Conservation (phyloP, 2,113 vertebrate genomes). For the Nansenia antarctica region DNA sequence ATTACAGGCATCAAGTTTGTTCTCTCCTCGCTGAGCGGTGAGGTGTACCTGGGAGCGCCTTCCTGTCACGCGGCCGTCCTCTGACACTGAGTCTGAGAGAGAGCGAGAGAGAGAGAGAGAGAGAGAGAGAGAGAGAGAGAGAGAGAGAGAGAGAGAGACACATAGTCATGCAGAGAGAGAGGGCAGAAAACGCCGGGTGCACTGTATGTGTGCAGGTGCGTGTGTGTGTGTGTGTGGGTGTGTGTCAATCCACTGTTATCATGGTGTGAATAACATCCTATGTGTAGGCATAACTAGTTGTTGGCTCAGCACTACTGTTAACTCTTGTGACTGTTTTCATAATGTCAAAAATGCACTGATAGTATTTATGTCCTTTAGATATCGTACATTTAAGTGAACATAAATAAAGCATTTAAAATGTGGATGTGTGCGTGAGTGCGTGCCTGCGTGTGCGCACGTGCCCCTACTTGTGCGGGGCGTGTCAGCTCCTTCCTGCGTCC, state of each 20-base stretch:
- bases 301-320: no score
- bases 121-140: conserved; percentile 49
- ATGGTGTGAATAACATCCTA: no score
- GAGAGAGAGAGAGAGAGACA: conserved; percentile 11
- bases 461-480: conserved; percentile 55
- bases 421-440: neutral
- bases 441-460: neutral
- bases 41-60: conserved; percentile 82
- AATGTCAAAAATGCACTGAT: no score
- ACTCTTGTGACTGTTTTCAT: no score
- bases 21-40: conserved; percentile 26
- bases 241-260: no score
- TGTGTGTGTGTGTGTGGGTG: no score
- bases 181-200: no score
- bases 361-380: no score
- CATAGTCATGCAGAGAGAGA: conserved; percentile 22
- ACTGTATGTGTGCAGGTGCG: no score
- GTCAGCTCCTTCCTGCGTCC: conserved; percentile 48
- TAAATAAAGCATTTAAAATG: no score
- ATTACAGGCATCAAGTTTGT: conserved; percentile 20
- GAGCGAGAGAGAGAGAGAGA: neutral
- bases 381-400: no score
- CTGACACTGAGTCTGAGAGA: conserved; percentile 79
- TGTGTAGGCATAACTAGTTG: neutral
- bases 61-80: conserved; percentile 81